Evolutionary conservation across 2,888 invertebrate species (phyloP).

Genomic region (Orthosia gothica): DNA sequence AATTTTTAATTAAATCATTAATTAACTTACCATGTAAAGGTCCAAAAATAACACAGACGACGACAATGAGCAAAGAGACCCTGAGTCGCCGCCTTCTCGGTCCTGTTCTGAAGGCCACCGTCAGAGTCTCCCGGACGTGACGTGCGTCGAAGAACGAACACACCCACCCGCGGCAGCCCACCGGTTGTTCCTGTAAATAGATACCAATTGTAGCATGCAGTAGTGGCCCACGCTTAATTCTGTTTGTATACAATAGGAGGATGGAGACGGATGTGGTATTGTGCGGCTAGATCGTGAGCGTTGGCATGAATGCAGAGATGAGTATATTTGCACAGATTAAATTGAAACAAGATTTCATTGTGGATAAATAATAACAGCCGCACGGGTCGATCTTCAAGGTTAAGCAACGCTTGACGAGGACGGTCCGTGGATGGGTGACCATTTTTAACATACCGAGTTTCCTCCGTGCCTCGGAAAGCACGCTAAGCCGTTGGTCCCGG

Average conservation of each 20-base stretch:
- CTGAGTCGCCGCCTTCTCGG: slow-evolving; percentile 86
- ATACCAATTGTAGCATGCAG: neutral
- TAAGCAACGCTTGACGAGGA: too few species aligned
- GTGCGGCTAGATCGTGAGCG: neutral
- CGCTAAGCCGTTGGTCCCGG: too few species aligned
- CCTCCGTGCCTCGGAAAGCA: too few species aligned
- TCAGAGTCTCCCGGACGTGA: slow-evolving; percentile 89
- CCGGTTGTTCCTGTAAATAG: slow-evolving; percentile 84
- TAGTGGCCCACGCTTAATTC: slow-evolving; percentile 27
- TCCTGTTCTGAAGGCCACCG: slow-evolving; percentile 90
- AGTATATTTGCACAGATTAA: too few species aligned
- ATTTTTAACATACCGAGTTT: too few species aligned
- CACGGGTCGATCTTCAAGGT: too few species aligned
- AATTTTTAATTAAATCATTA: too few species aligned
- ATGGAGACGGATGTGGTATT: neutral
- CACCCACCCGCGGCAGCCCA: slow-evolving; percentile 88
- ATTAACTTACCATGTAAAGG: slow-evolving; percentile 87
- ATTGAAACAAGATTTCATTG: too few species aligned
- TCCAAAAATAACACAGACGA: slow-evolving; percentile 91
- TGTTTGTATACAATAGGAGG: slow-evolving; percentile 31
- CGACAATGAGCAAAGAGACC: slow-evolving; percentile 89
- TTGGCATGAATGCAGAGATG: neutral
- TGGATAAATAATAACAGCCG: too few species aligned
- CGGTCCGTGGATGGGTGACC: too few species aligned
- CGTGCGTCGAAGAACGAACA: slow-evolving; percentile 89